phyloP scores from a whole-genome alignment of 2,113 vertebrate genomes.

The Saccopteryx bilineata region DNA sequence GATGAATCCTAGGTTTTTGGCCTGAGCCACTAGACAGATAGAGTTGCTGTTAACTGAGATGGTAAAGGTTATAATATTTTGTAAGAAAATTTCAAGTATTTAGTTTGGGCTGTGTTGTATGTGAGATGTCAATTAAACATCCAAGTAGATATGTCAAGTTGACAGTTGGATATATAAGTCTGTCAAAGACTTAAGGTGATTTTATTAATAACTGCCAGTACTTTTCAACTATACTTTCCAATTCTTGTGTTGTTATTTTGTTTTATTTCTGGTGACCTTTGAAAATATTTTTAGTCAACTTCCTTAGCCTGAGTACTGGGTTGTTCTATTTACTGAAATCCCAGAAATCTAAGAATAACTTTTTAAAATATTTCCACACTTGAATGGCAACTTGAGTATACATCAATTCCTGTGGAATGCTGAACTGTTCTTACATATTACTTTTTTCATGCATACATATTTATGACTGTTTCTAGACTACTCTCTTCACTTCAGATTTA shows the following conservation, averaged over 20 bases:
- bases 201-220: conserved; percentile 74
- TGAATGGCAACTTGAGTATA: conserved; percentile 8
- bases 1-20: conserved; percentile 40
- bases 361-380: neutral
- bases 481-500: conserved; percentile 20
- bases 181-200: conserved; percentile 70
- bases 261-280: conserved; percentile 64
- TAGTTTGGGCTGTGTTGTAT: neutral
- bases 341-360: conserved; percentile 45
- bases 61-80: conserved; percentile 25
- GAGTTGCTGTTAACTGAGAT: conserved; percentile 46
- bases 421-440: neutral
- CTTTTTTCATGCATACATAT: neutral
- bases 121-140: conserved; percentile 68
- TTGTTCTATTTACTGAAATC: conserved; percentile 59
- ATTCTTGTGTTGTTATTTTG: conserved; percentile 62
- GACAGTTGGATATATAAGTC: conserved; percentile 69
- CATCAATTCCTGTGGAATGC: neutral
- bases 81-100: conserved; percentile 57
- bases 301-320: neutral
- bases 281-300: conserved; percentile 67
- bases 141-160: conserved; percentile 66
- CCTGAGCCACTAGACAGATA: neutral
- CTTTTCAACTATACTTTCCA: conserved; percentile 62
- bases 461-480: conserved; percentile 38